phyloP scores from a whole-genome alignment of 2,797 vertebrate species.

The Myripristis murdjan region DNA sequence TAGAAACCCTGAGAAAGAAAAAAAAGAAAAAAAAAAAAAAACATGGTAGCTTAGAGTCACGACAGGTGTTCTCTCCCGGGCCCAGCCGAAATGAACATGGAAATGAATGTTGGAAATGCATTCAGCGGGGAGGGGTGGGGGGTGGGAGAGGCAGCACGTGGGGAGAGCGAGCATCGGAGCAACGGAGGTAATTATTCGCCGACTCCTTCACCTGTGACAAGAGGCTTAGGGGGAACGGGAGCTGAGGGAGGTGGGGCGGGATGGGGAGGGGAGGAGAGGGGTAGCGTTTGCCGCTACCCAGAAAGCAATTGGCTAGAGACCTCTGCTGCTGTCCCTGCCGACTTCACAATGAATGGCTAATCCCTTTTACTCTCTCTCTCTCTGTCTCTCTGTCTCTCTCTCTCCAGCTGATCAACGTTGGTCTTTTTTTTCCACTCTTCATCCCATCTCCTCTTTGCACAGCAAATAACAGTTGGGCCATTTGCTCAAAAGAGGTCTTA shows the following conservation, averaged over 20 bases:
- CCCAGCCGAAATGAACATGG: constrained; percentile 76
- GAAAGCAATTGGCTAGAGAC: constrained; percentile 75
- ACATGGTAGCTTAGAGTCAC: constrained; percentile 48
- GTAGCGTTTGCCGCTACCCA: constrained; percentile 52
- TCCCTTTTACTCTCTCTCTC: constrained; percentile 36
- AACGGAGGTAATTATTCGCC: constrained; percentile 83
- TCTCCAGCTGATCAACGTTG: constrained; percentile 18
- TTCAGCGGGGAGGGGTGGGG: constrained; percentile 38
- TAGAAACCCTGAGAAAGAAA: constrained; percentile 12
- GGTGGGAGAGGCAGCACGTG: background rate
- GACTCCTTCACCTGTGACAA: constrained; percentile 85
- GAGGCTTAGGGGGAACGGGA: constrained; percentile 64
- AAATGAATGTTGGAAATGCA: constrained; percentile 82
- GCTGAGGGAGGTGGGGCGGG: constrained; percentile 45
- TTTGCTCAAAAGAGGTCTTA: constrained; percentile 53
- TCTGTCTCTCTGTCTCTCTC: background rate
- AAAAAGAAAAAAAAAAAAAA: background rate
- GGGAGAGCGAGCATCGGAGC: constrained; percentile 50
- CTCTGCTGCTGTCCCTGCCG: constrained; percentile 57
- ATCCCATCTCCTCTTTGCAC: constrained; percentile 45
- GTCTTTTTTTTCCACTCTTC: constrained; percentile 33
- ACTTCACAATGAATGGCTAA: constrained; percentile 60
- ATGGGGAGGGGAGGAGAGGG: constrained; percentile 34
- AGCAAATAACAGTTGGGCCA: constrained; percentile 45
- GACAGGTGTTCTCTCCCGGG: constrained; percentile 81